Evolutionary conservation across 2,797 vertebrate species (phyloP).

Genomic region (Acanthiza pusilla): DNA sequence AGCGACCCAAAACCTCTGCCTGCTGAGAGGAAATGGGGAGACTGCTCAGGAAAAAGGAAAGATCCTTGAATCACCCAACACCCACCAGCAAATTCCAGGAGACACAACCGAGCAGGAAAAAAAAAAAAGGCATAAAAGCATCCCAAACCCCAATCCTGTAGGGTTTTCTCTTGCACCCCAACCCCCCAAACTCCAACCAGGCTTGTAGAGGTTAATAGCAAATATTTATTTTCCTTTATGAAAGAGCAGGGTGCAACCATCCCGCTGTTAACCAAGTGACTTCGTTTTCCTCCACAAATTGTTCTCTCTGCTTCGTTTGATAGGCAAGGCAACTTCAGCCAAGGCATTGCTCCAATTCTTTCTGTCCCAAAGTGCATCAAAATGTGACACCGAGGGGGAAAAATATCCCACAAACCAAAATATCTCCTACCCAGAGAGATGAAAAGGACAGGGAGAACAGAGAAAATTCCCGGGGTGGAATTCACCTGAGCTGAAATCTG

Average conservation of each 20-base stretch:
- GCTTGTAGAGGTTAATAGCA: conserved; percentile 6
- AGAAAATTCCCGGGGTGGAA: background rate
- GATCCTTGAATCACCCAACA: background rate
- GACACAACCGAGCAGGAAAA: background rate
- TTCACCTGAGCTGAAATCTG: background rate
- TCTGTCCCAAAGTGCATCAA: conserved; percentile 38
- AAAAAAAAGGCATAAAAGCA: no score
- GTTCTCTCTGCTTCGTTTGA: background rate
- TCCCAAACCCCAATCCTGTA: background rate
- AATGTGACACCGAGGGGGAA: background rate
- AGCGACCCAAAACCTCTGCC: background rate
- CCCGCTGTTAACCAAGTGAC: background rate
- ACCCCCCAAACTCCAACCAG: background rate
- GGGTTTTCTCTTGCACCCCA: background rate
- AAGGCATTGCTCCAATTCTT: background rate
- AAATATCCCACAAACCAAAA: background rate
- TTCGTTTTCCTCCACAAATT: background rate
- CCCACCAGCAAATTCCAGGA: background rate
- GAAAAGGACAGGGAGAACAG: background rate
- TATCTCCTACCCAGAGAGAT: background rate
- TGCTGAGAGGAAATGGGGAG: background rate
- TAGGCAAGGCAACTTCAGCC: background rate
- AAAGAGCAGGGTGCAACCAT: conserved; percentile 28
- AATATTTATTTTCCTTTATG: conserved; percentile 52
- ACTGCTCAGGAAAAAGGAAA: background rate